Conservation (phyloP, 2,797 vertebrate species). For the Ibycter americanus region DNA sequence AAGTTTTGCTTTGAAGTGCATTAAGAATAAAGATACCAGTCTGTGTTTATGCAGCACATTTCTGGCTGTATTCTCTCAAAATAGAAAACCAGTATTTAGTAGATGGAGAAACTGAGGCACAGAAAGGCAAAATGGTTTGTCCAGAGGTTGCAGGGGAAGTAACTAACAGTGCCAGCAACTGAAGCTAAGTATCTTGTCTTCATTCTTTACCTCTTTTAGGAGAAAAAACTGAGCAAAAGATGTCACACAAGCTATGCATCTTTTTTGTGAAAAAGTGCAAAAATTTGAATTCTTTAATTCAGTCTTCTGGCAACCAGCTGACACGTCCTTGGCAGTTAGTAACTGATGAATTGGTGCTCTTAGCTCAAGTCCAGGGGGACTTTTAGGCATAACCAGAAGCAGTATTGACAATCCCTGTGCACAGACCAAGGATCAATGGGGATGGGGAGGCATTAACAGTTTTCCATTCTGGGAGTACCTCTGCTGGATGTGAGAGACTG, state of each 20-base stretch:
- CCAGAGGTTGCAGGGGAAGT: background rate
- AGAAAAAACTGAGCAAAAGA: background rate
- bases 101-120: conserved; percentile 4
- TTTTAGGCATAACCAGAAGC: background rate
- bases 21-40: background rate
- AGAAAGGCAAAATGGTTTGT: background rate
- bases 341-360: background rate
- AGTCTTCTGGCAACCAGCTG: background rate
- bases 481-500: background rate
- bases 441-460: background rate
- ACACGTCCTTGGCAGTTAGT: background rate
- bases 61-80: background rate
- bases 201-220: background rate
- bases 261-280: background rate
- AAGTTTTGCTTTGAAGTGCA: background rate
- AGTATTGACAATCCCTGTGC: background rate
- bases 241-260: background rate
- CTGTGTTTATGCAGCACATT: background rate
- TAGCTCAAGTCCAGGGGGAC: background rate
- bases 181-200: background rate
- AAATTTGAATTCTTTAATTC: background rate
- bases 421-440: background rate
- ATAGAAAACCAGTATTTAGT: background rate
- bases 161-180: background rate
- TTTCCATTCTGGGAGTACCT: background rate